Evolutionary conservation across 2,888 invertebrate genomes (phyloP).

Genomic region (Leptopilina syphax): DNA sequence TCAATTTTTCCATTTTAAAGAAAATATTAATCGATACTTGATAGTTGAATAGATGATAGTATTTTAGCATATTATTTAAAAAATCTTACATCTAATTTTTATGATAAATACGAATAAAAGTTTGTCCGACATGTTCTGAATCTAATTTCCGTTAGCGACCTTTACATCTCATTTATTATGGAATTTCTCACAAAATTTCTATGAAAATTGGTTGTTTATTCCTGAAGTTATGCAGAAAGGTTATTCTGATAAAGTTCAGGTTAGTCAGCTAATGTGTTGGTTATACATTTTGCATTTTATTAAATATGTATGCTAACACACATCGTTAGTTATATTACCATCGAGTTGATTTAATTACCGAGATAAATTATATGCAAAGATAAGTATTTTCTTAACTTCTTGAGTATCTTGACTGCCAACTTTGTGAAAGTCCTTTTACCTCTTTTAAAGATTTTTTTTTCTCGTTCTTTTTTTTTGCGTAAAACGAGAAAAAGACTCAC

Average conservation of each 20-base stretch:
- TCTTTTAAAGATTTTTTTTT: background rate
- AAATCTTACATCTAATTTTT: too few species aligned
- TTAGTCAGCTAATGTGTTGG: background rate
- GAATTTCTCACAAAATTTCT: background rate
- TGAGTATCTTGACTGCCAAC: too few species aligned
- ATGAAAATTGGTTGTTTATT: background rate
- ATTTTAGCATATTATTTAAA: too few species aligned
- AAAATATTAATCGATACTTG: too few species aligned
- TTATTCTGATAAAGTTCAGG: conserved; percentile 22
- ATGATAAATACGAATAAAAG: background rate
- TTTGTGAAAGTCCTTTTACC: conserved; percentile 39
- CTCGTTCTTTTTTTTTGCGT: too few species aligned
- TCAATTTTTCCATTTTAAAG: too few species aligned
- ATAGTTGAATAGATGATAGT: too few species aligned
- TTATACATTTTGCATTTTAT: conserved; percentile 4
- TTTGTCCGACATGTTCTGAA: too few species aligned
- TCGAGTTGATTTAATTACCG: conserved; percentile 39
- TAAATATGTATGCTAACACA: background rate
- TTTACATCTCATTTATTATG: background rate
- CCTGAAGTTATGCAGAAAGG: background rate
- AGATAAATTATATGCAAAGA: conserved; percentile 32
- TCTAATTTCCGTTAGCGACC: conserved; percentile 4
- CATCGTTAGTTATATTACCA: conserved; percentile 13
- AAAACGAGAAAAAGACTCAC: background rate
- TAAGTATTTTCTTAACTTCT: conserved; percentile 30